Percentiles rank a stretch among this genome's conserved stretches.
Evolutionary conservation across 2,113 vertebrate species (phyloP).

Genomic region (Amphiprion percula): DNA sequence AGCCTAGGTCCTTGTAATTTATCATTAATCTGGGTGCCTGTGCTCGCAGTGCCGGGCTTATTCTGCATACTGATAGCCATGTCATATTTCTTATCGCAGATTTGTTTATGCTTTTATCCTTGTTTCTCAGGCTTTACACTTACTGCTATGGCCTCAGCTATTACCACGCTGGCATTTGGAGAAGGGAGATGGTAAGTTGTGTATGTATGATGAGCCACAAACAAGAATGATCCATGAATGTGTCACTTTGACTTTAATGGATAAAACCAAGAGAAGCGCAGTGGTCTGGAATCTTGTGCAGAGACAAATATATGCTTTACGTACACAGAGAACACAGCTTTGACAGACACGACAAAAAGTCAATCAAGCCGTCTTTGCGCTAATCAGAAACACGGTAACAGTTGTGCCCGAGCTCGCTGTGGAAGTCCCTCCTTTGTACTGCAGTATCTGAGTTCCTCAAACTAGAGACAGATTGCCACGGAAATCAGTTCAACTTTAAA

Average conservation of each 20-base stretch:
- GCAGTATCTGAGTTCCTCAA: conserved; percentile 55
- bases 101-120: conserved; percentile 88
- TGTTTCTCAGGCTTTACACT: conserved; percentile 80
- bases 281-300: not conserved
- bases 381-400: conserved; percentile 46
- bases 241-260: conserved; percentile 63
- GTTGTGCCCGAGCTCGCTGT: conserved; percentile 44
- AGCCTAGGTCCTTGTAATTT: conserved; percentile 86
- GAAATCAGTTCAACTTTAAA: conserved; percentile 76
- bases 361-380: conserved; percentile 10
- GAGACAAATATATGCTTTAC: conserved; percentile 7
- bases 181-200: conserved; percentile 29
- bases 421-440: conserved; percentile 57
- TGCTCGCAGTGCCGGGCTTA: conserved; percentile 80
- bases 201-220: conserved; percentile 48
- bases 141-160: conserved; percentile 74
- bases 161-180: conserved; percentile 66
- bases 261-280: conserved; percentile 28
- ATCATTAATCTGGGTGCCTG: conserved; percentile 86
- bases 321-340: not conserved
- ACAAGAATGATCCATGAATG: conserved; percentile 52
- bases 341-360: conserved; percentile 29
- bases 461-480: conserved; percentile 75
- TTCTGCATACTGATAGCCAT: conserved; percentile 88
- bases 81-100: conserved; percentile 87